A percentile compares a stretch with the other conserved stretches of the same genome.
These are phyloP conservation scores for Simalia tracyae DNA, from an alignment of 2,797 vertebrate species.

Conservation along the genomic window DNA sequence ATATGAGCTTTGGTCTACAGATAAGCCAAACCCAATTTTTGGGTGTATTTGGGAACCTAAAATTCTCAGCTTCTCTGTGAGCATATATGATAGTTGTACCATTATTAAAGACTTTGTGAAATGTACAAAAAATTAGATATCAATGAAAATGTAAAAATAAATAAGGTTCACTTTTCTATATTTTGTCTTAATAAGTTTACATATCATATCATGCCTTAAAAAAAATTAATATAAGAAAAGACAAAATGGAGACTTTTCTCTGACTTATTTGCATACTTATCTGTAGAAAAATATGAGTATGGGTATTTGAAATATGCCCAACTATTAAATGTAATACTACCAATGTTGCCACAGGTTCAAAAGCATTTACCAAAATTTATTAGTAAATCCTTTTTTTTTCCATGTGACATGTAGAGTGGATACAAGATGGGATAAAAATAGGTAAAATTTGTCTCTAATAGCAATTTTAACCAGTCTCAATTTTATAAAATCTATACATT, in stretches of 20 bases:
- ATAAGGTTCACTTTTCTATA: not conserved
- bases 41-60: not conserved
- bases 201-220: not conserved
- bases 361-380: not conserved
- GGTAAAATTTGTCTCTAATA: not conserved
- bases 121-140: not conserved
- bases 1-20: not conserved
- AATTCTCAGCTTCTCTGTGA: no score
- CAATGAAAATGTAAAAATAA: not conserved
- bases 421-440: not conserved
- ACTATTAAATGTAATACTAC: not conserved
- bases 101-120: not conserved
- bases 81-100: no score
- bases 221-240: not conserved
- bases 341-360: not conserved
- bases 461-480: not conserved
- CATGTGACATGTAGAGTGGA: not conserved
- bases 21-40: not conserved
- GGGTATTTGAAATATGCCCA: not conserved
- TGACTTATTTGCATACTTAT: not conserved
- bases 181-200: not conserved
- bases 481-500: not conserved
- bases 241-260: not conserved
- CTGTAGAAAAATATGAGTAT: not conserved
- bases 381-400: conserved; percentile 14